Evolutionary conservation across 2,888 invertebrate species (phyloP).

Genomic region (Pseudanteris insignis): DNA sequence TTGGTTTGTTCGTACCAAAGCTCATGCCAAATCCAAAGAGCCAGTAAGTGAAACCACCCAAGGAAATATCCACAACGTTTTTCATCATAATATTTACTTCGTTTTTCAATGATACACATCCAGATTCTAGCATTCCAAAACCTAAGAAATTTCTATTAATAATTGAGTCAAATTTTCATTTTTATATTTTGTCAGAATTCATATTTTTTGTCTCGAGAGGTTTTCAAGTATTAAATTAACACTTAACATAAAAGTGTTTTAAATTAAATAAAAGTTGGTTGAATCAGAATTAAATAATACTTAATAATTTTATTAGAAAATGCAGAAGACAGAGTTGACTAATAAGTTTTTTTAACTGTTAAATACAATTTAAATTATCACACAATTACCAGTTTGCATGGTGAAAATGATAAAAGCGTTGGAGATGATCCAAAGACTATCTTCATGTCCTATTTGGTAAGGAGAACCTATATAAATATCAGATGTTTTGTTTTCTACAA

Average conservation of each 20-base stretch:
- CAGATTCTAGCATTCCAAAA: slow-evolving; percentile 93
- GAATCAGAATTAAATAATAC: too few relatives aligned
- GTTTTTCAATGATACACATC: slow-evolving; percentile 91
- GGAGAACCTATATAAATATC: slow-evolving; percentile 57
- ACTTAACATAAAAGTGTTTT: too few relatives aligned
- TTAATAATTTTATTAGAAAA: not conserved
- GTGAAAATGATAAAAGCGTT: slow-evolving; percentile 91
- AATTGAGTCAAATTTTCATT: too few relatives aligned
- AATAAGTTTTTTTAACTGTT: too few relatives aligned
- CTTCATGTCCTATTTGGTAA: not conserved
- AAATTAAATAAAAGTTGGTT: too few relatives aligned
- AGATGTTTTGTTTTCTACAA: slow-evolving; percentile 48
- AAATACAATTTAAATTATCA: not conserved
- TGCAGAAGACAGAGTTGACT: not conserved
- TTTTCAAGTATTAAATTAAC: too few relatives aligned
- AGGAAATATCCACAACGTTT: slow-evolving; percentile 90
- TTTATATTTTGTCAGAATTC: too few relatives aligned
- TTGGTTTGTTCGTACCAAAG: slow-evolving; percentile 78
- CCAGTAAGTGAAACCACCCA: slow-evolving; percentile 95
- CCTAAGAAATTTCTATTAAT: slow-evolving; percentile 72
- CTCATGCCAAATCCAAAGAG: slow-evolving; percentile 92
- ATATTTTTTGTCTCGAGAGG: too few relatives aligned
- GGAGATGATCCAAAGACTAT: slow-evolving; percentile 70
- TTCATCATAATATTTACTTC: slow-evolving; percentile 99
- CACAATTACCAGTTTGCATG: slow-evolving; percentile 92